A percentile compares a stretch with the other conserved stretches of the same genome.
Evolutionary conservation across 2,888 invertebrate genomes (phyloP).

Genomic region (Tinea trinotella): DNA sequence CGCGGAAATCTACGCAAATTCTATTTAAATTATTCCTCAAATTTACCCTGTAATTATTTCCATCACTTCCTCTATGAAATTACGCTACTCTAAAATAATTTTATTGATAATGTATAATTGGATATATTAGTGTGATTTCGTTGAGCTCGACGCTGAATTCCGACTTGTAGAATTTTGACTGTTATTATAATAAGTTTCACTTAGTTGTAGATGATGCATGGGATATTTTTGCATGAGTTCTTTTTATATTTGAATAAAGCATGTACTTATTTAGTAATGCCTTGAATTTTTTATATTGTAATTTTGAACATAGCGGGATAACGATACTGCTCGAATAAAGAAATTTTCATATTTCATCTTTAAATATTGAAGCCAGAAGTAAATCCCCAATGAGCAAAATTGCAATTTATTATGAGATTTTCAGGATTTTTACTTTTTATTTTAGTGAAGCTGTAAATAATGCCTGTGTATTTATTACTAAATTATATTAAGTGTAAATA

Average conservation of each 20-base stretch:
- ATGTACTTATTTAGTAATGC: background rate
- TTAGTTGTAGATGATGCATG: conserved; percentile 10
- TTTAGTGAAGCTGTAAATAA: conserved; percentile 48
- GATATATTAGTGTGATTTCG: background rate
- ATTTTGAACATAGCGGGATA: background rate
- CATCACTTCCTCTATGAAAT: background rate
- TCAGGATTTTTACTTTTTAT: conserved; percentile 19
- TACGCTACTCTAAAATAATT: background rate
- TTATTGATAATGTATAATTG: background rate
- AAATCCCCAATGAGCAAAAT: conserved; percentile 7
- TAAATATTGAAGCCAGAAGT: background rate
- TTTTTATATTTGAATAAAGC: conserved; percentile 6
- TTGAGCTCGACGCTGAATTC: background rate
- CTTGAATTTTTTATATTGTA: background rate
- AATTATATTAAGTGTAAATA: conserved; percentile 37
- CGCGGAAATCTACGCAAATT: background rate
- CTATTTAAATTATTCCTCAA: background rate
- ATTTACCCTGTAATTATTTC: background rate
- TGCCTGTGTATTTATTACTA: conserved; percentile 51
- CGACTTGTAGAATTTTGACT: conserved; percentile 12
- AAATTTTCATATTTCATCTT: background rate
- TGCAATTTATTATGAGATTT: conserved; percentile 7
- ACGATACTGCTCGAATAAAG: background rate
- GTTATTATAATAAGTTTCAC: conserved; percentile 9
- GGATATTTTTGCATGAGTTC: conserved; percentile 17